Percentiles rank a stretch among this genome's conserved stretches.
Evolutionary conservation across 2,797 vertebrate genomes (phyloP).

Genomic region (Tragelaphus eurycerus): DNA sequence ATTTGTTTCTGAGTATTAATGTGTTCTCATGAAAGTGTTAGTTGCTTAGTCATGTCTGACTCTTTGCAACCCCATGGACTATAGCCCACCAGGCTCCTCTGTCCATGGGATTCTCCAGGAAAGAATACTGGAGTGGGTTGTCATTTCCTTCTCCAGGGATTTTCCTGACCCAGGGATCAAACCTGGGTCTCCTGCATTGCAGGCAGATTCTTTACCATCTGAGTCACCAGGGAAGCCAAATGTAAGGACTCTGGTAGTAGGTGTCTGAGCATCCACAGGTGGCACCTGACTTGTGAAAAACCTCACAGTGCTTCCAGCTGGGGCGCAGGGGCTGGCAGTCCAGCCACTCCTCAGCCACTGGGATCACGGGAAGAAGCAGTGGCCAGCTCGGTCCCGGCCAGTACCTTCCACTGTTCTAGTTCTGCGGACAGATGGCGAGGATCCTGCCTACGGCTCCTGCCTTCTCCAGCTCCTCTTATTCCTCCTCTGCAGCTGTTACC

Average conservation of each 20-base stretch:
- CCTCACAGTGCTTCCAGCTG: constrained; percentile 92
- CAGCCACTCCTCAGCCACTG: constrained; percentile 87
- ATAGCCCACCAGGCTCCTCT: neutral
- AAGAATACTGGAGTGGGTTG: neutral
- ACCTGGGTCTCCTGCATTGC: neutral
- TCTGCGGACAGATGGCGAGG: neutral
- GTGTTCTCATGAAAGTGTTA: neutral
- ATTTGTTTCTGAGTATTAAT: neutral
- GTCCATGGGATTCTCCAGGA: neutral
- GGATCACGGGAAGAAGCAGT: constrained; percentile 21
- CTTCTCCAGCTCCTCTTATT: neutral
- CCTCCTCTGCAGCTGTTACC: constrained; percentile 43
- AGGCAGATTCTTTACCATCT: neutral
- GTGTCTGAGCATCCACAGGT: constrained; percentile 90
- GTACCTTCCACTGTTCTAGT: constrained; percentile 28
- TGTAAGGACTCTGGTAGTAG: constrained; percentile 87
- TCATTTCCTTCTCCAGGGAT: neutral
- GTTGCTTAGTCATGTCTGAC: neutral
- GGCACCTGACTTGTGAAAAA: constrained; percentile 88
- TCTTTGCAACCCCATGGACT: neutral
- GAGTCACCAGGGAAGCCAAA: neutral
- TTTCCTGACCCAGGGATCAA: neutral
- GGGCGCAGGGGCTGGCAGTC: constrained; percentile 87
- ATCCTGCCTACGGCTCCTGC: neutral
- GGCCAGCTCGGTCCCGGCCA: constrained; percentile 47